These are phyloP conservation scores for Periophthalmus magnuspinnatus DNA, from an alignment of 2,797 vertebrate genomes.

Conservation along the genomic window DNA sequence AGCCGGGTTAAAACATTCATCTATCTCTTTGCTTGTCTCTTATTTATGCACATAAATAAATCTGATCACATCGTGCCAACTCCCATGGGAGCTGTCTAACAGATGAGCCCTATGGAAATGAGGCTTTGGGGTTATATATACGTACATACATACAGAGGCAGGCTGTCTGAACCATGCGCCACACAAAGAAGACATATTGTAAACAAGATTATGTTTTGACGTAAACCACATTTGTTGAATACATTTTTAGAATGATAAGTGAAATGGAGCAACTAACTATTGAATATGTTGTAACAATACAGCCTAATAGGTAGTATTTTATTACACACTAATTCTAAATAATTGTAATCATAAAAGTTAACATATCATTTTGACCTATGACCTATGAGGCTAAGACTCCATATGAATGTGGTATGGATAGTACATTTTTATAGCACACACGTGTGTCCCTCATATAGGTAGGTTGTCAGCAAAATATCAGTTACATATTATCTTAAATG, in stretches of 20 bases:
- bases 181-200: slow-evolving; percentile 12
- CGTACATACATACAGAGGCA: slow-evolving; percentile 1
- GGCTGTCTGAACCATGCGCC: slow-evolving; percentile 12
- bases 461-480: no score
- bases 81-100: slow-evolving; percentile 51
- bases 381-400: no score
- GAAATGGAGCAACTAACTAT: background rate
- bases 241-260: background rate
- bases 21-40: slow-evolving; percentile 40
- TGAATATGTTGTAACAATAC: background rate
- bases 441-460: no score
- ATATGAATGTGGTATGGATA: no score
- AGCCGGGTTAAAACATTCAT: slow-evolving; percentile 46
- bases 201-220: slow-evolving; percentile 19
- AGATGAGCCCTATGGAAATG: slow-evolving; percentile 65
- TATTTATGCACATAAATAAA: slow-evolving; percentile 61
- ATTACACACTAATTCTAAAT: background rate
- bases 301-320: background rate
- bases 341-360: background rate
- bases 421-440: no score
- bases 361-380: no score
- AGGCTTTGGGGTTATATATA: slow-evolving; percentile 45
- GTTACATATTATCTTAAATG: no score
- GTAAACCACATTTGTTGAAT: slow-evolving; percentile 8
- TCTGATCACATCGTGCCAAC: slow-evolving; percentile 40